Evolutionary conservation across 2,113 vertebrate species (phyloP), one percentile per base, ranked within the genome.

Genomic region (Pampusana beccarii): DNA sequence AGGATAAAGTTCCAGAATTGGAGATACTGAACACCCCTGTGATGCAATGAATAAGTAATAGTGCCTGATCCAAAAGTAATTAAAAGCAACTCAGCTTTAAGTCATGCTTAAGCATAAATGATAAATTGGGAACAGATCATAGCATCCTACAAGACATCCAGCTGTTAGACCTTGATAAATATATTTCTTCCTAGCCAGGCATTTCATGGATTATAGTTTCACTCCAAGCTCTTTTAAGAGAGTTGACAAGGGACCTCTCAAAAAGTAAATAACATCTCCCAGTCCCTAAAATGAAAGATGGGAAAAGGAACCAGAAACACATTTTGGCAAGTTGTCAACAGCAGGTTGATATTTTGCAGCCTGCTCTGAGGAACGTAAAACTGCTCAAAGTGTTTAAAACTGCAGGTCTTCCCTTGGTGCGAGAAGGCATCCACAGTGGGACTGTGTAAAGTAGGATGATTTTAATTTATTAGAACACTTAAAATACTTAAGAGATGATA

Each of bases 61-160:
- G 10, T 48, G 42, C 14, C 10, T 89, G 51, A 92, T 95, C 53
- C 42, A 89, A 96, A 92, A 71, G 46, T 34, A 92, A 72, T 95
- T 93, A 95, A 90, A 93, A 90, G 5, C 33, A 82, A 75, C 29
- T 94, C 70, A 71, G 42, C 31, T 96, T 90, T 81, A 94, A 90
- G 54, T 65, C 48, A 28, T 48, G 50, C n/a, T 87, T 84, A 94
- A 81, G 34, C 65, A 81, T 40, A 87, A 79, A 79, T 1, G 3
- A 84, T 84, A 75, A 78, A 65, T 2, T 79, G 24, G 40, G 53
- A 85, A 91, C 29, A 93, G 50, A 81, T 80, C 69, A 48, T 74
- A 81, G 29, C 23, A 64, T 81, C 48, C 56, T 91, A 42, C 31
- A 79, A 84, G 54, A 67, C 34, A 87, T 75, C 53, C 58, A 72